Conservation (phyloP, 2,888 invertebrate species). For the Latrodectus hesperus region DNA sequence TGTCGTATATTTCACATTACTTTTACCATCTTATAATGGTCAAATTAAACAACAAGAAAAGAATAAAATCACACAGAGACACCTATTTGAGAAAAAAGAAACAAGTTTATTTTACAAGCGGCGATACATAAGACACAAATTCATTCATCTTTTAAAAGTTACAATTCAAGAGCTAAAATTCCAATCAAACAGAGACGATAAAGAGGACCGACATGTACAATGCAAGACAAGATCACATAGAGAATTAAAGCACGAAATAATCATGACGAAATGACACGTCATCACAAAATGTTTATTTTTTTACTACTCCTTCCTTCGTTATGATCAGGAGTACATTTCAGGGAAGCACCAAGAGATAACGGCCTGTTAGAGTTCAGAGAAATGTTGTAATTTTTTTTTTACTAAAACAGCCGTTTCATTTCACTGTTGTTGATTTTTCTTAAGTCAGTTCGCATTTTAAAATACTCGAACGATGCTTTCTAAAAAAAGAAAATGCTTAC, state of each 20-base stretch:
- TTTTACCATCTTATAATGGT: too few relatives aligned
- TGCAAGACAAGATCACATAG: conserved; percentile 24
- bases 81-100: conserved; percentile 27
- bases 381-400: not conserved
- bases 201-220: conserved; percentile 25
- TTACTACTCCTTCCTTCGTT: not conserved
- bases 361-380: conserved; percentile 6
- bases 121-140: conserved; percentile 35
- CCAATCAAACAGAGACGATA: conserved; percentile 14
- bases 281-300: conserved; percentile 7
- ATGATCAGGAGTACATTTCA: not conserved
- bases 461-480: not conserved
- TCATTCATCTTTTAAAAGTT: conserved; percentile 13
- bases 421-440: not conserved
- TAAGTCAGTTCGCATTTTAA: not conserved
- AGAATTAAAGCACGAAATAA: conserved; percentile 32
- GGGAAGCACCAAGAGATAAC: conserved; percentile 38
- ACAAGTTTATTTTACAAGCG: conserved; percentile 50
- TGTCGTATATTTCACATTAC: too few relatives aligned
- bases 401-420: not conserved
- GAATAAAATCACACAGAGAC: not conserved
- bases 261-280: conserved; percentile 7
- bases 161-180: conserved; percentile 40
- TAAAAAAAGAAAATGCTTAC: conserved; percentile 21
- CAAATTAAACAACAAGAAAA: too few relatives aligned